Evolutionary conservation across 2,888 invertebrate species (phyloP).

Genomic region (Stenichneumon culpator): DNA sequence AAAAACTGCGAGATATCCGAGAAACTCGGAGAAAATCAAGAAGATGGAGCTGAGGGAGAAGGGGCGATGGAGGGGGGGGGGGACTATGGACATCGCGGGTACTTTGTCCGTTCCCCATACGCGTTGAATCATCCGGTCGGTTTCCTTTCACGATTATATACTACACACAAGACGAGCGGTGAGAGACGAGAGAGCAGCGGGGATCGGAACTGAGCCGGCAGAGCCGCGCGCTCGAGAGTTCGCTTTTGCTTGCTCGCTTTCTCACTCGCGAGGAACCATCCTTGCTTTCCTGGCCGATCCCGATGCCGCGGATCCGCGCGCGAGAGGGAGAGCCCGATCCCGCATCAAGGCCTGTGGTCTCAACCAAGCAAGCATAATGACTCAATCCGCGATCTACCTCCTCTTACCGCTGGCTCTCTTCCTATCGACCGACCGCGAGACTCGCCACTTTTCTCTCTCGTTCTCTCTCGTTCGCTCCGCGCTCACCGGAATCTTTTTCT

Average conservation of each 20-base stretch:
- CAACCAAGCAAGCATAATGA: constrained; percentile 84
- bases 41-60: constrained; percentile 46
- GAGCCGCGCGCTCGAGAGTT: not conserved
- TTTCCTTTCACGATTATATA: constrained; percentile 80
- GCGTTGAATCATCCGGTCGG: constrained; percentile 81
- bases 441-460: constrained; percentile 72
- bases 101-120: constrained; percentile 78
- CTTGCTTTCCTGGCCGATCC: constrained; percentile 61
- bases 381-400: constrained; percentile 85
- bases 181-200: constrained; percentile 24
- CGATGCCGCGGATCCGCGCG: constrained; percentile 76
- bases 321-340: constrained; percentile 72
- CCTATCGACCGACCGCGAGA: constrained; percentile 70
- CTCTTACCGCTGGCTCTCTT: constrained; percentile 73
- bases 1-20: constrained; percentile 14
- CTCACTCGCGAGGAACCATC: constrained; percentile 16
- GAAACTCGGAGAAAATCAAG: constrained; percentile 61
- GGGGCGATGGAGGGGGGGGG: not conserved
- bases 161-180: constrained; percentile 21
- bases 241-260: constrained; percentile 13
- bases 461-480: constrained; percentile 56
- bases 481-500: constrained; percentile 33
- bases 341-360: constrained; percentile 84
- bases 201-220: constrained; percentile 37
- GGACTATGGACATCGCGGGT: constrained; percentile 71